These are phyloP conservation scores for Papilio elwesi DNA, from an alignment of 2,888 invertebrate genomes.

Conservation along the genomic window DNA sequence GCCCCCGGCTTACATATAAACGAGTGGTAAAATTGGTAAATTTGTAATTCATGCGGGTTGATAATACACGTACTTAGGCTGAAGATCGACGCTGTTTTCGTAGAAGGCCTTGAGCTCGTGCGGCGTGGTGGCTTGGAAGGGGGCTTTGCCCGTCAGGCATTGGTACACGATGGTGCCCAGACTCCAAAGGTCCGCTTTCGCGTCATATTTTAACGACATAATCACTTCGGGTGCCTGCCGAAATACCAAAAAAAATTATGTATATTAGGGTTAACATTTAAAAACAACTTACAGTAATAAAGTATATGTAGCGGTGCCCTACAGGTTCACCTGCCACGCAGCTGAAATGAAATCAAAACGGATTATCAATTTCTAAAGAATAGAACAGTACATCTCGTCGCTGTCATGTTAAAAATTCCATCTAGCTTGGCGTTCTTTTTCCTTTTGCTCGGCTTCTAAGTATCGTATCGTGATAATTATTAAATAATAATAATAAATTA, in stretches of 20 bases:
- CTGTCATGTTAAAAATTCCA: no score
- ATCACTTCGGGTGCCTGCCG: conserved; percentile 98
- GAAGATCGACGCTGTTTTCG: conserved; percentile 95
- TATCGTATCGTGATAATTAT: no score
- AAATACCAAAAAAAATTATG: not conserved
- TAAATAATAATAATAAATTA: no score
- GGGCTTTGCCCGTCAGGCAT: conserved; percentile 99
- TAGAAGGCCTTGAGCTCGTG: conserved; percentile 98
- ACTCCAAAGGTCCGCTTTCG: conserved; percentile 99
- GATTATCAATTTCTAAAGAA: no score
- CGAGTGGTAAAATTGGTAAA: not conserved
- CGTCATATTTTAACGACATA: conserved; percentile 99
- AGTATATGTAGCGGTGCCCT: no score
- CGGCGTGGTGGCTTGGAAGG: conserved; percentile 98
- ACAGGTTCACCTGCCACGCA: no score
- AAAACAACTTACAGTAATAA: no score
- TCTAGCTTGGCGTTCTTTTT: no score
- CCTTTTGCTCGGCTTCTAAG: no score
- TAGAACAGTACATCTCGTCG: no score
- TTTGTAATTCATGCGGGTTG: not conserved
- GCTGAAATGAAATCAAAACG: no score
- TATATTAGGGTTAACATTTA: no score
- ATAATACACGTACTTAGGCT: conserved; percentile 89
- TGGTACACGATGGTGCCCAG: conserved; percentile 99
- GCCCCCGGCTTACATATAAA: not conserved